Evolutionary conservation across 2,113 vertebrate genomes (phyloP), one percentile per base, ranked within the genome.

Genomic region (Oreotrochilus melanogaster): DNA sequence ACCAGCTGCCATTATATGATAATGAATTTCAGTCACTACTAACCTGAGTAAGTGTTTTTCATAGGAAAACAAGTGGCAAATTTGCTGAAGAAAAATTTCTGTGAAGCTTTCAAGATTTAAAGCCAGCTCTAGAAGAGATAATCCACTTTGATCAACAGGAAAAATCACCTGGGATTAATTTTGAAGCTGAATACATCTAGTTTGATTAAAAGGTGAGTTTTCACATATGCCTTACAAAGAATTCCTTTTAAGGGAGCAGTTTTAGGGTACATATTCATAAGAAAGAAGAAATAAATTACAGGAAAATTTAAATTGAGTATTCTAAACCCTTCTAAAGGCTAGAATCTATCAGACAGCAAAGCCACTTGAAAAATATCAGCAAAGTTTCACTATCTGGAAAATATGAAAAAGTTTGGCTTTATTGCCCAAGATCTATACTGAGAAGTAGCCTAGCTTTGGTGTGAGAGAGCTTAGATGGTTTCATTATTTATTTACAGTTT

Each of bases 1-100:
- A 89, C 60, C 87, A 94, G 78, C 67, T 91, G 88, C 89, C 87
- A 88, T 95, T 97, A 92, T 95, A 95, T 79, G 70, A 69, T 91
- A 95, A 95, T 82, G 74, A 93, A 58, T 89, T 95, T 88, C 78
- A 86, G 54, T 90, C 51, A 88, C 81, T 95, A 19, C 74, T 91
- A 93, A 93, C 74, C 64, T 92, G 67, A 50, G 15, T 71, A 87
- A 85, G 39, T 76, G 70, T 70, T 85, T 76, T 89, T 73, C 47
- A 12, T 58, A 76, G 47, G 35, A 69, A 71, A 88, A 75, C 13
- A 80, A 79, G 43, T 31, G 27, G n/a, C 4, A 93, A 86, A 88
- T 81, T 83, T 74, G 80, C 18, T 3, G 24, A 58, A 71, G 78
- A 81, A 74, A 80, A 90, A 57, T 1, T 2, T 30, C 8, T 35